A percentile compares a stretch with the other conserved stretches of the same genome.
These are phyloP conservation scores for Ophioderma brevispina DNA, from an alignment of 35 echinoderm and acorn worm genomes.

Conservation along the genomic window DNA sequence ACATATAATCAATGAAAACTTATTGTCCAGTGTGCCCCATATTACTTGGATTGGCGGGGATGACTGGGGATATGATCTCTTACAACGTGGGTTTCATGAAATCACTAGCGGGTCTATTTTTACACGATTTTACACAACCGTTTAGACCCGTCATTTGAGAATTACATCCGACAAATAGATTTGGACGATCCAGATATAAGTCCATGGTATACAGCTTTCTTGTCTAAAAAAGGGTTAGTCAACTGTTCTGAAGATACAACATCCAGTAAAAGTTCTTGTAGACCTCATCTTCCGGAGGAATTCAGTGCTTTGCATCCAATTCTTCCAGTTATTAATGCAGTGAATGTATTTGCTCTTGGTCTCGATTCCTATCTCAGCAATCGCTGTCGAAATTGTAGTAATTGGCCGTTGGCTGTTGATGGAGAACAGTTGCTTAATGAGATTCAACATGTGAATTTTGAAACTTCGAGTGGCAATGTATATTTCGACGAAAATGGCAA, in stretches of 20 bases:
- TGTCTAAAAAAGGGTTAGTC: background rate
- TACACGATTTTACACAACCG: background rate
- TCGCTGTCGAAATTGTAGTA: background rate
- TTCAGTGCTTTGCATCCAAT: too few relatives aligned
- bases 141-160: background rate
- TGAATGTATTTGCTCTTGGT: conserved; percentile 23
- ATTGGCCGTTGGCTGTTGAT: background rate
- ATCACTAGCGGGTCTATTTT: background rate
- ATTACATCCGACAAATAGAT: background rate
- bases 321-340: conserved; percentile 12
- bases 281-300: background rate
- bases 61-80: background rate
- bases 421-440: background rate
- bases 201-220: background rate
- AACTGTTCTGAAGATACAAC: background rate
- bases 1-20: background rate
- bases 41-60: conserved; percentile 16
- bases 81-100: background rate
- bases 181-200: background rate
- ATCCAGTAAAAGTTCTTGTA: background rate
- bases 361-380: background rate
- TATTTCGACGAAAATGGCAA: conserved; percentile 8
- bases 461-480: background rate
- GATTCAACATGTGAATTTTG: background rate
- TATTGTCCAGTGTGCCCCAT: background rate